A percentile compares a stretch with the other conserved stretches of the same genome.
Conservation (phyloP, 1,140 invertebrate species). For the Drosophila repletoides region DNA sequence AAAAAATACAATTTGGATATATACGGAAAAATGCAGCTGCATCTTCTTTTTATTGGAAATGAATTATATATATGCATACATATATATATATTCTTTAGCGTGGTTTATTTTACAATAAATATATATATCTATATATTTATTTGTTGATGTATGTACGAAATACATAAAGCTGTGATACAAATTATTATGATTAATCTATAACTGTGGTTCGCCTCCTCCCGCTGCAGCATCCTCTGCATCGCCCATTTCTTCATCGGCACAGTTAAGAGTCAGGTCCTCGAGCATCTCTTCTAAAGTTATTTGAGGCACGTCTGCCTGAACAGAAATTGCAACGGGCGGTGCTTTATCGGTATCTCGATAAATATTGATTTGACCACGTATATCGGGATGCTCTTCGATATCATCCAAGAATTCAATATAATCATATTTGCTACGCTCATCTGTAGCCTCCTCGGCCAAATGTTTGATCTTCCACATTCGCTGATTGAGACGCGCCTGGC, state of each 20-base stretch:
- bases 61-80: too few species aligned
- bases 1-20: too few species aligned
- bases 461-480: conserved; percentile 97
- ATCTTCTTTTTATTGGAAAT: too few species aligned
- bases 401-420: conserved; percentile 98
- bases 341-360: conserved; percentile 90
- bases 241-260: conserved; percentile 87
- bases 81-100: too few species aligned
- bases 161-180: conserved; percentile 35
- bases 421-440: conserved; percentile 87
- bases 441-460: conserved; percentile 88
- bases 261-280: conserved; percentile 93
- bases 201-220: conserved; percentile 16
- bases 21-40: too few species aligned
- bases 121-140: conserved; percentile 5
- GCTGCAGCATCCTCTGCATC: conserved; percentile 68
- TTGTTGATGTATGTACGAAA: conserved; percentile 18
- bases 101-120: too few species aligned
- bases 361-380: conserved; percentile 96
- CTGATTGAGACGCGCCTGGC: conserved; percentile 85
- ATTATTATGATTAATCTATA: conserved; percentile 23
- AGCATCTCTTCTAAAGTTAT: conserved; percentile 99
- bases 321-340: conserved; percentile 87
- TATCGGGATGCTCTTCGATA: conserved; percentile 95
- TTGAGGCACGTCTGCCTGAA: conserved; percentile 87